Base-by-base conservation (phyloP, 1,140 invertebrate genomes). In the Pogonomyrmex californicus region DNA sequence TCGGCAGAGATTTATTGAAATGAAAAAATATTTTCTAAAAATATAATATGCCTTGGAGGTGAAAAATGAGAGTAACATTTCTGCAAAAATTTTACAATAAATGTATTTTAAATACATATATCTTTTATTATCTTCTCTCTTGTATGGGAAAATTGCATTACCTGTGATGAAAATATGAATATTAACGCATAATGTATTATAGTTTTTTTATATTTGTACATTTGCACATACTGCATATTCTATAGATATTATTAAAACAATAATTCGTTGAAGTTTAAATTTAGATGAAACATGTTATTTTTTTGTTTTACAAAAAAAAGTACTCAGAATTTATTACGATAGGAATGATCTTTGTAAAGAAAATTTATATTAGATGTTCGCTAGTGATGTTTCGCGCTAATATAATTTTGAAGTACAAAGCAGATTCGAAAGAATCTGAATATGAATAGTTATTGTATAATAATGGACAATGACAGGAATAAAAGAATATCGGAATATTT, bases 61-160 rank as follows among this genome's bases (percentile, higher is more conserved):
- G 41, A 68, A 68, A 30, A 68, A 68, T 47, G 9, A 68, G 23
- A 23, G 23, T 68, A 68, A 68, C 41, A 58, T 23, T n/a, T 17
- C 0, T 14, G 36, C 33, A 63, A 63, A 63, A 47, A 41, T 41
- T 49, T 49, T 17, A 33, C 14, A 33, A 30, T 49, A 68, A 65
- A 68, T 14, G 9, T 68, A 68, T 68, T 68, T 68, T 30, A 30
- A 33, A 68, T 47, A 33, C 14, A 68, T 23, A 30, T 23, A 23
- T 23, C 4, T 0, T 7, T 68, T 49, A 49, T 68, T 68, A 68
- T 2, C 1, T 30, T 30, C 30, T 47, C 1, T 14, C 2, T 47
- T 44, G 10, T 7, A 47, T 23, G 30, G 23, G 7, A 30, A 23
- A 56, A 23, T 75, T 36, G n/a, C 7, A 6, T 73, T 75, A 56